Evolutionary conservation across 2,888 invertebrate species (phyloP), one percentile per base, ranked within the genome.

Genomic region (Polyommatus icarus): DNA sequence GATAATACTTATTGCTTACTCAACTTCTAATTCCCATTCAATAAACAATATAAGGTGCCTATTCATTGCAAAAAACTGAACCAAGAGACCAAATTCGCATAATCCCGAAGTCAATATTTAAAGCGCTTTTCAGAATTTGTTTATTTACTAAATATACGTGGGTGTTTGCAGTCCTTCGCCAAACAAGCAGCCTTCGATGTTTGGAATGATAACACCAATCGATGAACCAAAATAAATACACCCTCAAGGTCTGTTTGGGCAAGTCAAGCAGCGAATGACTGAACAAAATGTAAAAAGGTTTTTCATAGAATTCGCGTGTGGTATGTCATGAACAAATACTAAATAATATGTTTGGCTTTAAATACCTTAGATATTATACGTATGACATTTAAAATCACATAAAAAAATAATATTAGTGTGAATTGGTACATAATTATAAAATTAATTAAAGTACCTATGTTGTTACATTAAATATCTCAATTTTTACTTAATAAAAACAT

Each of bases 161-260:
- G 79, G 77, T 82, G 78, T 82, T 83, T 83, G 80, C 81, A 76
- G 79, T 80, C 81, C 81, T 83, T 83, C 82, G 84, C 81, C 83
- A 84, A 85, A 87, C 85, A 88, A 87, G 85, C 85, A 85, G 83
- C 83, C 84, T 85, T 84, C 84, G 71, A 84, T 91, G 90, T 91
- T 92, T 91, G 89, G 87, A 89, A 87, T 87, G 92, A 92, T 90
- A 92, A 92, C 91, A 90, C 73, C 46, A 73, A 32, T 29, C 24
- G 75, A 87, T 81, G 87, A 88, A 82, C 84, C 86, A 84, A 90
- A 91, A 91, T 87, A 92, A 93, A 93, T 93, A 92, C 92, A 86
- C 90, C 86, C 91, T 92, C 88, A 86, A 90, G 87, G 87, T 86
- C 86, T 81, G 78, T 82, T 81, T 82, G 78, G 77, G 78, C 77